Conservation (phyloP, 2,113 vertebrate species). For the Suncus etruscus region DNA sequence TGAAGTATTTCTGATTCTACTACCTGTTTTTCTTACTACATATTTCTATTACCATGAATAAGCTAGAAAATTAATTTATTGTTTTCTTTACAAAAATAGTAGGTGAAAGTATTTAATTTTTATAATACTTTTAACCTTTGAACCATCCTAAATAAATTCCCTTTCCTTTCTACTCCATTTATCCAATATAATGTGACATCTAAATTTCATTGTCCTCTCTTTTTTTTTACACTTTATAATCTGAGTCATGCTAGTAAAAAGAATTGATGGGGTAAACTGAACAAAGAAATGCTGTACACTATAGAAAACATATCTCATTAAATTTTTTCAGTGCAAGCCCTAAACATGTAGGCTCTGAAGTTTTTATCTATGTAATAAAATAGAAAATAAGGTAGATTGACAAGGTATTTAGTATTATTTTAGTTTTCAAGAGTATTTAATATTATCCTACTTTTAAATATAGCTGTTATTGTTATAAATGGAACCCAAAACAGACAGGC, state of each 20-base stretch:
- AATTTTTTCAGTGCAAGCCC: too few species aligned
- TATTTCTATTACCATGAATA: neutral
- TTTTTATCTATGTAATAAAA: too few species aligned
- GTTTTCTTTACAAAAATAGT: neutral
- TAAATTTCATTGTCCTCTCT: neutral
- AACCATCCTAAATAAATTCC: slow-evolving; percentile 37
- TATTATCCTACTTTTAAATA: too few species aligned
- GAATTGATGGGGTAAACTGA: neutral
- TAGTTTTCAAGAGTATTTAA: too few species aligned
- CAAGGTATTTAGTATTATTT: too few species aligned
- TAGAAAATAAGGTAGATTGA: too few species aligned
- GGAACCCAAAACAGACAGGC: too few species aligned
- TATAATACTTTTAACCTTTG: neutral
- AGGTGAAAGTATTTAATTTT: neutral
- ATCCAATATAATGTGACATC: neutral
- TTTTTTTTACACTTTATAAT: neutral
- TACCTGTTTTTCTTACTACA: neutral
- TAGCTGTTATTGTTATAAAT: too few species aligned
- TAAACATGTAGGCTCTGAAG: too few species aligned
- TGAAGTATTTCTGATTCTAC: neutral
- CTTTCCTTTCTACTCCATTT: neutral
- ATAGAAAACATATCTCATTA: neutral
- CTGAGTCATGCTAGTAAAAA: neutral
- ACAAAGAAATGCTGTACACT: neutral
- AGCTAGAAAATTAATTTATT: neutral